phyloP scores from a whole-genome alignment of 2,888 invertebrate genomes.

The Emmelina monodactyla region DNA sequence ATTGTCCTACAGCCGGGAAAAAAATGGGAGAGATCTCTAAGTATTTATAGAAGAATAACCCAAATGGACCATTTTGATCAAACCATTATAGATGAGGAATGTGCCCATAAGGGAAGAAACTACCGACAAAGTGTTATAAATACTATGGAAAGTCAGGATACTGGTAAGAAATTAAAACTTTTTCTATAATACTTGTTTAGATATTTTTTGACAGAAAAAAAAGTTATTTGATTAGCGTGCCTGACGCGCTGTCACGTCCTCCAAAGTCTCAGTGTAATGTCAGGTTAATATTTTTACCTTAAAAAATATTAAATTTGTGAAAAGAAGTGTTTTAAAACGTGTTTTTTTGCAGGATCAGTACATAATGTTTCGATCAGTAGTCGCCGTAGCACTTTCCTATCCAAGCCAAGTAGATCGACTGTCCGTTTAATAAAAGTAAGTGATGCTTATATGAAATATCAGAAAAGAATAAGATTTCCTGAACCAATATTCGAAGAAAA shows the following conservation, averaged over 20 bases:
- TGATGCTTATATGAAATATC: conserved; percentile 7
- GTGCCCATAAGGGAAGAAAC: conserved; percentile 54
- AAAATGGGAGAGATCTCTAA: conserved; percentile 72
- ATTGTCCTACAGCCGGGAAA: conserved; percentile 71
- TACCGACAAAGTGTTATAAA: conserved; percentile 62
- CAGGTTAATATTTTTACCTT: conserved; percentile 39
- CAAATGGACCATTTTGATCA: conserved; percentile 39
- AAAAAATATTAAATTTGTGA: no score
- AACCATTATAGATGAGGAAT: conserved; percentile 45
- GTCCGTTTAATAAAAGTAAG: conserved; percentile 51
- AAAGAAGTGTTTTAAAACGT: no score
- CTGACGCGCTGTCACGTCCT: conserved; percentile 37
- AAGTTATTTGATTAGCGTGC: conserved; percentile 16
- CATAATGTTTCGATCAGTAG: conserved; percentile 56
- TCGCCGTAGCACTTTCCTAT: conserved; percentile 49
- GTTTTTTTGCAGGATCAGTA: conserved; percentile 44
- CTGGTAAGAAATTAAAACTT: conserved; percentile 10
- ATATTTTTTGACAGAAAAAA: conserved; percentile 10
- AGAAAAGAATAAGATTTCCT: neutral
- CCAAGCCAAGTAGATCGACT: conserved; percentile 47
- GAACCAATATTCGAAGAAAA: neutral
- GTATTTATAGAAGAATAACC: conserved; percentile 61
- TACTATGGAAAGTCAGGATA: conserved; percentile 60
- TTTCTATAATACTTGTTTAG: neutral
- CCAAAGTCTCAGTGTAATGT: conserved; percentile 64